These are phyloP conservation scores for Vidua macroura DNA, from an alignment of 2,113 vertebrate species.

Conservation along the genomic window DNA sequence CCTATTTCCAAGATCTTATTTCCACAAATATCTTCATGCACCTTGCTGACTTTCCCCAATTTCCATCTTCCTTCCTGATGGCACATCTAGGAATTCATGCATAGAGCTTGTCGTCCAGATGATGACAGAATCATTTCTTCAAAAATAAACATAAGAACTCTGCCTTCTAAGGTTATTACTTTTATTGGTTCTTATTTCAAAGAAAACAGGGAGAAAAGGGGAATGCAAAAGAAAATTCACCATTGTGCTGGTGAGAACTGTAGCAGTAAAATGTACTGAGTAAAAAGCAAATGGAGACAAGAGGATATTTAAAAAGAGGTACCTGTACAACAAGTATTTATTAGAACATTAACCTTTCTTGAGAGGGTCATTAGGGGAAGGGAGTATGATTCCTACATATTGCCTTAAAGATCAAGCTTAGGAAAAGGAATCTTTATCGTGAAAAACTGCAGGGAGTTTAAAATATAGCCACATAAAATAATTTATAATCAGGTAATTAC, in stretches of 20 bases:
- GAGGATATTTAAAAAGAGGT: background rate
- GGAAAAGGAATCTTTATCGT: rapidly evolving
- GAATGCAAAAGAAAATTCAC: background rate
- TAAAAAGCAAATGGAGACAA: background rate
- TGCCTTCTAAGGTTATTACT: background rate
- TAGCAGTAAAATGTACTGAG: background rate
- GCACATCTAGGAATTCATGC: background rate
- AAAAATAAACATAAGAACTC: background rate
- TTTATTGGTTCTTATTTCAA: background rate
- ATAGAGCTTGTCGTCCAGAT: background rate
- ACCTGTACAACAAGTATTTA: background rate
- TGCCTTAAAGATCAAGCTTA: background rate
- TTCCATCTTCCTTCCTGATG: background rate
- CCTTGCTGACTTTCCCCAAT: background rate
- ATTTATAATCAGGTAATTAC: background rate
- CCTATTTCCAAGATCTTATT: background rate
- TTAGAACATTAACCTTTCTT: background rate
- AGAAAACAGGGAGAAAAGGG: background rate
- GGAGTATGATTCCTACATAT: rapidly evolving
- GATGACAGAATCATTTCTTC: background rate
- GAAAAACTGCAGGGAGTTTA: background rate
- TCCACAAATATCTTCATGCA: background rate
- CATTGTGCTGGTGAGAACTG: background rate
- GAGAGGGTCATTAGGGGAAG: background rate
- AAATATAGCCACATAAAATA: background rate